These are phyloP conservation scores for Eutrigla gurnardus DNA, from an alignment of 2,797 vertebrate species.

Conservation along the genomic window DNA sequence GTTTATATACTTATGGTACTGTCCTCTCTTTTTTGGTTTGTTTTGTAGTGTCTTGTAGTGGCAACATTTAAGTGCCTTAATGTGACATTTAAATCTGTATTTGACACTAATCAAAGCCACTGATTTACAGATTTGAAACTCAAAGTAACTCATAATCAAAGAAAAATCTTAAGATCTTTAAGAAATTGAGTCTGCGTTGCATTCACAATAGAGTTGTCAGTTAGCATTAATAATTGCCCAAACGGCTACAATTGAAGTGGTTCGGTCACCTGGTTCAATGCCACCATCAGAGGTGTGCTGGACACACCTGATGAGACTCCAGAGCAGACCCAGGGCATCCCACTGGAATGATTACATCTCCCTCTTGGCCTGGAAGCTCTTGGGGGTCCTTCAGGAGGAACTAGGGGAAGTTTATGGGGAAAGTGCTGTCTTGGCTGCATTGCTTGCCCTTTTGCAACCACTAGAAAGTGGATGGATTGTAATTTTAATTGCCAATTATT, in stretches of 20 bases:
- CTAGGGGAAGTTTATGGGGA: not conserved
- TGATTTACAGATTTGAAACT: not conserved
- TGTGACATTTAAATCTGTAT: not conserved
- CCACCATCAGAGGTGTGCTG: not conserved
- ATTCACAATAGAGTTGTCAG: conserved; percentile 10
- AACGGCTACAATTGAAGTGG: not conserved
- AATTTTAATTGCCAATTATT: conserved; percentile 21
- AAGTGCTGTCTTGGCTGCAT: not conserved
- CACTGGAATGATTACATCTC: conserved; percentile 22
- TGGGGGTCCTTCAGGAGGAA: not conserved
- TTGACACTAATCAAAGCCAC: not conserved
- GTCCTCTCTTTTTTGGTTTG: not conserved
- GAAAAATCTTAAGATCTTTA: conserved; percentile 1
- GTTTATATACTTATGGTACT: not conserved
- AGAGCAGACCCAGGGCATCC: not conserved
- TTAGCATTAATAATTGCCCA: not conserved
- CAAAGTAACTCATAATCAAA: not conserved
- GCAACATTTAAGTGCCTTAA: not conserved
- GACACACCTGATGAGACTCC: conserved; percentile 6
- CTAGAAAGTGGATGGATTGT: not conserved
- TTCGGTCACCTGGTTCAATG: not conserved
- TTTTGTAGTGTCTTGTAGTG: not conserved
- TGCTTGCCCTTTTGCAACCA: not conserved
- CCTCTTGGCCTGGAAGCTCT: not conserved
- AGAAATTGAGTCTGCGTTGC: conserved; percentile 7